Evolutionary conservation across 2,113 vertebrate species (phyloP).

Genomic region (Lampris incognitus): DNA sequence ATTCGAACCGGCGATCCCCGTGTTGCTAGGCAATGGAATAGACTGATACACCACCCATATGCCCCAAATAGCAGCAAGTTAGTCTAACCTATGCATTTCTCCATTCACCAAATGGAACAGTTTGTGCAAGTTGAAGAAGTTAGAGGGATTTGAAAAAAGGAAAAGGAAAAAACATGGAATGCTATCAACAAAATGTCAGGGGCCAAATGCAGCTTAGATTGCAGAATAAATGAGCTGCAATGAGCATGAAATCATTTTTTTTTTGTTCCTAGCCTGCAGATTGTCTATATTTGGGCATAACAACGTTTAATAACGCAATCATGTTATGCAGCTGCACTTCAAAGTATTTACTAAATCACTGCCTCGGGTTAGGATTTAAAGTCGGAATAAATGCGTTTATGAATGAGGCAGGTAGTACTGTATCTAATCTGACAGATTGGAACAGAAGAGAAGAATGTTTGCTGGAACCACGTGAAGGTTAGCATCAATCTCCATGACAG

Average conservation of each 20-base stretch:
- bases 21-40: no score
- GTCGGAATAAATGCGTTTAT: conserved; percentile 78
- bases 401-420: conserved; percentile 75
- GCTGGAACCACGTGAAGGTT: conserved; percentile 76
- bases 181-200: conserved; percentile 68
- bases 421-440: conserved; percentile 78
- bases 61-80: no score
- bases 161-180: conserved; percentile 36
- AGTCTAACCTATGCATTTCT: conserved; percentile 50
- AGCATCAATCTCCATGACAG: conserved; percentile 72
- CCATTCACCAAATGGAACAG: conserved; percentile 32
- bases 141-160: conserved; percentile 47
- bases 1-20: no score
- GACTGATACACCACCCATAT: no score
- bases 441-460: conserved; percentile 69
- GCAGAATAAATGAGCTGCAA: conserved; percentile 65
- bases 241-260: conserved; percentile 63
- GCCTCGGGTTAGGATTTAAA: conserved; percentile 78
- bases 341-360: conserved; percentile 78
- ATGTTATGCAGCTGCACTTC: conserved; percentile 77
- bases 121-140: conserved; percentile 37
- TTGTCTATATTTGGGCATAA: conserved; percentile 76
- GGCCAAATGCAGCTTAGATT: conserved; percentile 65
- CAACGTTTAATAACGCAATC: conserved; percentile 79
- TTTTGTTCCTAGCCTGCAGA: conserved; percentile 75